phyloP scores from a whole-genome alignment of 2,888 invertebrate genomes.

The Patella depressa region DNA sequence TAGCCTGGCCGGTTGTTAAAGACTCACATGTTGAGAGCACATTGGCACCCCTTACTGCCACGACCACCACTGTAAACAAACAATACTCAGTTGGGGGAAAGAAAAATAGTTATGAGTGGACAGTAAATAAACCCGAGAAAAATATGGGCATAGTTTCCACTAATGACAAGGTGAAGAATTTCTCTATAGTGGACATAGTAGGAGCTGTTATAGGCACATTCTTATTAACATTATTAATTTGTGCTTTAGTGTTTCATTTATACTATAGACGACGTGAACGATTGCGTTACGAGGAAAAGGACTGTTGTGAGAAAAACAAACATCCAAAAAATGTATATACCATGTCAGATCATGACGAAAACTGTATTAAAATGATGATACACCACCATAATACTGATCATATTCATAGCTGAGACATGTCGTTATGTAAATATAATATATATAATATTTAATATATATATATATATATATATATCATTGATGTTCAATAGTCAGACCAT shows the following conservation, averaged over 20 bases:
- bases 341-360: constrained; percentile 46
- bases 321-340: constrained; percentile 42
- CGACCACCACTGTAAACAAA: constrained; percentile 14
- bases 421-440: neutral
- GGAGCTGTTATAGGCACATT: constrained; percentile 70
- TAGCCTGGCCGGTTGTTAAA: constrained; percentile 59
- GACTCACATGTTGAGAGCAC: constrained; percentile 26
- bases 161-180: constrained; percentile 35
- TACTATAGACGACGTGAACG: constrained; percentile 43
- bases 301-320: constrained; percentile 27
- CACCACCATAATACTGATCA: constrained; percentile 29
- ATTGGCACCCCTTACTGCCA: constrained; percentile 13
- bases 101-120: constrained; percentile 33
- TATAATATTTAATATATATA: neutral
- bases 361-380: constrained; percentile 47
- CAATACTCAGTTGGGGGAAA: constrained; percentile 21
- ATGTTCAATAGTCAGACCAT: neutral
- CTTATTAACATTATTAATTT: constrained; percentile 64
- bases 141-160: constrained; percentile 23
- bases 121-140: constrained; percentile 36
- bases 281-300: constrained; percentile 31
- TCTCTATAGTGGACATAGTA: constrained; percentile 64
- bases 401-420: constrained; percentile 19
- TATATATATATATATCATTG: neutral
- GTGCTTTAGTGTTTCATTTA: constrained; percentile 61